Base-by-base conservation (phyloP, 2,888 invertebrate genomes). In the Thymelicus sylvestris region DNA sequence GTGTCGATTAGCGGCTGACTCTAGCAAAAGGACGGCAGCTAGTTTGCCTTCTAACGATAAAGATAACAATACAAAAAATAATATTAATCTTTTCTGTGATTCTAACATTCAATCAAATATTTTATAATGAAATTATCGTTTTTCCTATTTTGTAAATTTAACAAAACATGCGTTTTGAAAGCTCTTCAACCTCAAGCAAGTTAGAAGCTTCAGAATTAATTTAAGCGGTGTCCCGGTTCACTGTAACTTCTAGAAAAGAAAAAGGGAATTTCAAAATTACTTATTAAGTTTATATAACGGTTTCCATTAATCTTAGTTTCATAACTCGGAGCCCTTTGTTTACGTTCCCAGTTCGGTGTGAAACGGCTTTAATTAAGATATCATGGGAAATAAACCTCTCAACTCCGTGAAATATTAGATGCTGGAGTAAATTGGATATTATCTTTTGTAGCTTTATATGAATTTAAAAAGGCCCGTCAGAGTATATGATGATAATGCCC, bases 291-390 rank as follows among this genome's bases (percentile, higher is more conserved):
- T 82, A 84, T 83, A 84, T 83, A 89, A 85, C 81, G 83, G 83
- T 81, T 83, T 82, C 81, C 87, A 90, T 92, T 89, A 89, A 91
- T 91, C 89, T 90, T 89, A 87, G 87, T 90, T 91, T 86, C 85
- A 85, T 84, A 88, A 88, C 82, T 89, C 81, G 77, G 79, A 79
- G 81, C 82, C 81, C 82, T 81, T 86, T 87, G 87, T 86, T 89
- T 87, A 86, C 84, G 86, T 87, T 86, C 77, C 78, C 77, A 79
- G 81, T 82, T 85, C 81, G 80, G 84, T 85, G 81, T 84, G 82
- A 83, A 87, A 83, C 81, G 81, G 82, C 82, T 86, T 91, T 90
- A 90, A 91, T 91, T 91, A 90, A 88, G 88, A 89, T 87, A 91
- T 90, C 90, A 90, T 88, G 88, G 88, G 88, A 90, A 90, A 90